Conservation (phyloP, 2,797 vertebrate genomes). For the Kryptolebias ocellatus region DNA sequence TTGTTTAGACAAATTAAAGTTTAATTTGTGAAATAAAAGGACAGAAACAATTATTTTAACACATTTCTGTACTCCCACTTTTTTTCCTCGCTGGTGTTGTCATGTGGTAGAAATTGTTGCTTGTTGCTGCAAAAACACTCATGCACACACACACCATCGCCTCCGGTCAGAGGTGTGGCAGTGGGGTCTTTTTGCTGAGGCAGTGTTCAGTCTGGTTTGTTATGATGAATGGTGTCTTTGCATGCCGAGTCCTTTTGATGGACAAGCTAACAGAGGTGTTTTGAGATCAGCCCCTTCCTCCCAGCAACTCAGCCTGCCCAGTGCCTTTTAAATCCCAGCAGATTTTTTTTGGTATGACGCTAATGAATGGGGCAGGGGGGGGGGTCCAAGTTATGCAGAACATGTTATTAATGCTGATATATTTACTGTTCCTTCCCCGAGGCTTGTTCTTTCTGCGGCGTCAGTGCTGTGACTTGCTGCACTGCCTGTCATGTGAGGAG, state of each 20-base stretch:
- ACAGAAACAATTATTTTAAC: not conserved
- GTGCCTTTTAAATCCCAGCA: conserved; percentile 20
- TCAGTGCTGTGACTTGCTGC: conserved; percentile 35
- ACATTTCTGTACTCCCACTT: not conserved
- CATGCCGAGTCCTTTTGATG: conserved; percentile 54
- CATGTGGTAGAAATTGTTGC: conserved; percentile 25
- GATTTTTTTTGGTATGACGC: conserved; percentile 44
- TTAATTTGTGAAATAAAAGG: no score
- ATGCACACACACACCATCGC: not conserved
- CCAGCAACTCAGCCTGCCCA: conserved; percentile 20
- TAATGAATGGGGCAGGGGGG: conserved; percentile 25
- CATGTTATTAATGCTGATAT: conserved; percentile 41
- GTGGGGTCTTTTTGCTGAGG: conserved; percentile 9
- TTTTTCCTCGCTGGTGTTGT: not conserved
- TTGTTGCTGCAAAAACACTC: conserved; percentile 22
- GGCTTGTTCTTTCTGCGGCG: conserved; percentile 25
- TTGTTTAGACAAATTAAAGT: no score
- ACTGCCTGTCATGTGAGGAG: conserved; percentile 51
- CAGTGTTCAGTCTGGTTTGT: conserved; percentile 19
- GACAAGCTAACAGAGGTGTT: conserved; percentile 60
- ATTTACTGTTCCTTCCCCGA: conserved; percentile 43
- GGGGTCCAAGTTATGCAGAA: conserved; percentile 23
- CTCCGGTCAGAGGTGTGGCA: conserved; percentile 43
- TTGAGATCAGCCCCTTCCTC: conserved; percentile 25
- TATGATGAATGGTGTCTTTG: conserved; percentile 66